Conservation (phyloP, 1,140 invertebrate species). For the Ceratosolen solmsi region DNA sequence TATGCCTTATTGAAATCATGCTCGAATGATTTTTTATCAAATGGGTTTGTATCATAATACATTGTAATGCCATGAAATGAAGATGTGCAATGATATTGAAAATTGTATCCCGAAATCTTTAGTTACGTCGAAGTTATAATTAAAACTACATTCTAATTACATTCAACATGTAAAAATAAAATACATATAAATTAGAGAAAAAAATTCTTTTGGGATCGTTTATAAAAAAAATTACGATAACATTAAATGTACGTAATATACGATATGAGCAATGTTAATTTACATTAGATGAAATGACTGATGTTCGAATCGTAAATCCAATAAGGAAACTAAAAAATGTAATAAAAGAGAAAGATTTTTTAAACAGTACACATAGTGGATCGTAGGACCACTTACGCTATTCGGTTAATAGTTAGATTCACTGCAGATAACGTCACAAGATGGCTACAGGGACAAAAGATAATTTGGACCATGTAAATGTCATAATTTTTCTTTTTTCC, state of each 20-base stretch:
- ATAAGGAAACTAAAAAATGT: conserved; percentile 44
- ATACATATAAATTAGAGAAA: conserved; percentile 53
- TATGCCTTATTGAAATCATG: conserved; percentile 5
- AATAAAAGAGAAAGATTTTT: conserved; percentile 52
- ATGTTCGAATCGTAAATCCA: conserved; percentile 46
- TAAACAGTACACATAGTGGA: conserved; percentile 71
- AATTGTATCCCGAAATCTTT: conserved; percentile 13
- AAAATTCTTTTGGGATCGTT: conserved; percentile 33
- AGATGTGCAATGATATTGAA: conserved; percentile 42
- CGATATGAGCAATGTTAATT: conserved; percentile 42
- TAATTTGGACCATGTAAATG: conserved; percentile 59
- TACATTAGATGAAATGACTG: conserved; percentile 43
- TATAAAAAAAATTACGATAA: conserved; percentile 44
- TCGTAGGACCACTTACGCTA: conserved; percentile 84
- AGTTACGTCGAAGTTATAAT: conserved; percentile 9
- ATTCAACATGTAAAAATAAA: conserved; percentile 57
- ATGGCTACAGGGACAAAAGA: conserved; percentile 82
- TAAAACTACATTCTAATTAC: conserved; percentile 61
- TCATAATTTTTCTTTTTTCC: conserved; percentile 37
- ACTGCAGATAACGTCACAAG: conserved; percentile 91
- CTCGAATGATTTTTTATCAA: conserved; percentile 34
- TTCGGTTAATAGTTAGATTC: conserved; percentile 90
- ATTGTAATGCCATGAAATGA: conserved; percentile 41
- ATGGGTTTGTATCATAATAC: conserved; percentile 14
- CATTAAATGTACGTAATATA: conserved; percentile 28